Evolutionary conservation across 1,140 invertebrate species (phyloP), one percentile per base, ranked within the genome.

Genomic region (Neodiprion pinetum): DNA sequence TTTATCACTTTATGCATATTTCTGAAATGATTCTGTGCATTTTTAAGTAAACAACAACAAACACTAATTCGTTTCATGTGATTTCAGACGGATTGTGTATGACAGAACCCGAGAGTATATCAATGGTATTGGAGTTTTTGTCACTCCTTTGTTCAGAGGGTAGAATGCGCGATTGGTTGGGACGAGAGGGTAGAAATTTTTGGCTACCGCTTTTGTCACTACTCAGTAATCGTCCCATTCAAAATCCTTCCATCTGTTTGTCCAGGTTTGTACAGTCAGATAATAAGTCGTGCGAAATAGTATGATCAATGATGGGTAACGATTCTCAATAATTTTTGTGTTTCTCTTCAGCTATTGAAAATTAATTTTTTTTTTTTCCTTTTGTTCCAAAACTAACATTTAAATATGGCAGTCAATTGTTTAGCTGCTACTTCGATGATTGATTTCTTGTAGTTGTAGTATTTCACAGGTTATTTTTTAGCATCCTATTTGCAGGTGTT

Each of bases 161-260:
- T 9, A 89, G 91, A 74, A 93, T 97, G 90, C 93, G 95, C 74
- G 94, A 96, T 84, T 97, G 96, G 96, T 89, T 97, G 23, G 96
- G 96, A 7, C 87, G 91, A 70, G 92, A 96, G 78, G 96, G 95
- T 1, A 92, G 92, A 23, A 89, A 91, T 9, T 97, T 97, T 87
- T 97, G 96, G 96, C 90, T 93, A 14, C 94, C 95, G 5, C 86
- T 97, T 53, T 88, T 97, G 1, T 91, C 91, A 21, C 89, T 96
- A 78, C 88, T 96, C 40, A 96, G 95, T 79, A 91, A 91, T 78
- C 89, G 87, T 72, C 85, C 86, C 28, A 76, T 86, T 12, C 85
- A 88, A 77, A 87, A 80, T 81, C 82, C 85, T 74, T 86, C 91
- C 1, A 78, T 88, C n/a, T 86, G 87, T 8, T 85, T 84, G 3